Conservation (phyloP, 2,888 invertebrate genomes). For the Meloe dianella region DNA sequence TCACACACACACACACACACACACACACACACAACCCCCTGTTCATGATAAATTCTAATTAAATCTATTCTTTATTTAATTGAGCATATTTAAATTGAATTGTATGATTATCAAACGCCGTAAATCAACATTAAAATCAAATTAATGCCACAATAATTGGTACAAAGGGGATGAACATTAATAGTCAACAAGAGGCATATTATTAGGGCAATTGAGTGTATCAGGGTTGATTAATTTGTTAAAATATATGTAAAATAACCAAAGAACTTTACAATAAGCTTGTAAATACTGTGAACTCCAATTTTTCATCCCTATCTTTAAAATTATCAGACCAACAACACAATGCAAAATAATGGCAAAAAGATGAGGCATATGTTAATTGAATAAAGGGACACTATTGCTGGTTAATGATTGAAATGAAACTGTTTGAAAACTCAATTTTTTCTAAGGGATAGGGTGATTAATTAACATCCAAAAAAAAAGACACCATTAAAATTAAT, state of each 20-base stretch:
- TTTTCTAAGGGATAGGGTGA: no score
- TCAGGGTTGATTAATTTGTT: background rate
- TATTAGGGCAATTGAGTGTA: background rate
- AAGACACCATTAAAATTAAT: no score
- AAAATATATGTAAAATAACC: background rate
- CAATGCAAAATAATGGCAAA: background rate
- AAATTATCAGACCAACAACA: background rate
- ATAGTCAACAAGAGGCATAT: background rate
- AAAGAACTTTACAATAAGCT: background rate
- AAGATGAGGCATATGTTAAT: background rate
- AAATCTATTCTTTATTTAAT: background rate
- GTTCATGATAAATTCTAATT: background rate
- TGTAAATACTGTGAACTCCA: background rate
- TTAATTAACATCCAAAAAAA: no score
- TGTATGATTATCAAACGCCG: background rate
- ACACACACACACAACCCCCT: no score
- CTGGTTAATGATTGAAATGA: background rate
- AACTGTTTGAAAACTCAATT: no score
- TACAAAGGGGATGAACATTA: constrained; percentile 2
- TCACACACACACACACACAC: no score
- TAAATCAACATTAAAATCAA: constrained; percentile 6
- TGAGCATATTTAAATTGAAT: background rate
- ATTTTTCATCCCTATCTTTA: background rate
- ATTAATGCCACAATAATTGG: background rate
- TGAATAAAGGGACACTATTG: no score